phyloP scores from a whole-genome alignment of 2,113 vertebrate species.

The Hippocampus mohnikei region DNA sequence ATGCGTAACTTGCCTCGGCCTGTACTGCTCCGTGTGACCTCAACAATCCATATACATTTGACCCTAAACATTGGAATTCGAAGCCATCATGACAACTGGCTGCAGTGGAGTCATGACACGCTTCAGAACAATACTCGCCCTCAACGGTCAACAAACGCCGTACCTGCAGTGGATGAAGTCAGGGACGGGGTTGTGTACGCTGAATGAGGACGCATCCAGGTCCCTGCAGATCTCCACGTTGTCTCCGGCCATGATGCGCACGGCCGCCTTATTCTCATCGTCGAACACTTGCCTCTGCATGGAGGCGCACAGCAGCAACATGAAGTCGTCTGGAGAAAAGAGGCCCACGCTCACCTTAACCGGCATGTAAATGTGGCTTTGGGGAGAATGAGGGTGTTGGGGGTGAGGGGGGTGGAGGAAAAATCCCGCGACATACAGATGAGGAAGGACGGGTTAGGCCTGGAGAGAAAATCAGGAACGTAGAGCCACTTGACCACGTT shows the following conservation, averaged over 20 bases:
- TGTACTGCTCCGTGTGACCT: not conserved
- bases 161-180: conserved; percentile 98
- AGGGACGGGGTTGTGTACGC: conserved; percentile 94
- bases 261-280: conserved; percentile 89
- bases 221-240: conserved; percentile 98
- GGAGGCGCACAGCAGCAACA: conserved; percentile 92
- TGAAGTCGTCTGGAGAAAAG: conserved; percentile 83
- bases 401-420: not conserved
- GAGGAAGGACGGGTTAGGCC: conserved; percentile 86
- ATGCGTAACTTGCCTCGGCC: conserved; percentile 22
- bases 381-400: too few species aligned
- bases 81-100: too few species aligned
- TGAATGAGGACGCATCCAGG: conserved; percentile 91
- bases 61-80: too few species aligned
- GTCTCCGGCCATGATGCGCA: conserved; percentile 90
- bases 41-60: not conserved
- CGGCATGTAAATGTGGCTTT: not conserved
- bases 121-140: too few species aligned
- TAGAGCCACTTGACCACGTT: conserved; percentile 98
- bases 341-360: not conserved
- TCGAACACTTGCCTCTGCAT: conserved; percentile 94
- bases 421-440: conserved; percentile 79
- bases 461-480: conserved; percentile 88
- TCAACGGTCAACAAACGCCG: not conserved
- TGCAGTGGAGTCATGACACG: not conserved